These are phyloP conservation scores for Forpus xanthops DNA, from an alignment of 2,797 vertebrate genomes.

Conservation along the genomic window DNA sequence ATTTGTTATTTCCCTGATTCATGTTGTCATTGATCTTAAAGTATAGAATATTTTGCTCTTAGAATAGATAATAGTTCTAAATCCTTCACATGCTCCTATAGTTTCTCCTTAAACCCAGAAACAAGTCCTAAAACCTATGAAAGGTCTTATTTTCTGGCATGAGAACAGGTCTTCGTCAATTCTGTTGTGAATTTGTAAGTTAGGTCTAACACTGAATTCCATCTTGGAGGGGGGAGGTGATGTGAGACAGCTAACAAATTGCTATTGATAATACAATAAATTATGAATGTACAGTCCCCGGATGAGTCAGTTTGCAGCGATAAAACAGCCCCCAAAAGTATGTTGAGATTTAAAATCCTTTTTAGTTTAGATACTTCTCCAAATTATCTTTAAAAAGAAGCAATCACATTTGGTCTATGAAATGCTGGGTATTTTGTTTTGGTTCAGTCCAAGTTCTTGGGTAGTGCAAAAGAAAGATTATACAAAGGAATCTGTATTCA, in stretches of 20 bases:
- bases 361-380: not conserved
- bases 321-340: not conserved
- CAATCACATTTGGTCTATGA: not conserved
- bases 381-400: not conserved
- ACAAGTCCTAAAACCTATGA: not conserved
- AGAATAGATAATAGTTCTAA: not conserved
- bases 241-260: not conserved
- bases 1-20: not conserved
- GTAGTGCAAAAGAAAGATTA: not conserved
- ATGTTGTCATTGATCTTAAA: not conserved
- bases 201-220: not conserved
- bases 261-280: not conserved
- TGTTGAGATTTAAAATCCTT: not conserved
- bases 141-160: not conserved
- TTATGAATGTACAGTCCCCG: not conserved
- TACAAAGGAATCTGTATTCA: not conserved
- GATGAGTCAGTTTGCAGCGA: not conserved
- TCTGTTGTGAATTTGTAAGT: not conserved
- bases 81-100: not conserved
- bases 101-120: not conserved
- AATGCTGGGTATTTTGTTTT: not conserved
- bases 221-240: accelerated
- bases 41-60: not conserved
- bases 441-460: not conserved
- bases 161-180: not conserved